phyloP scores from a whole-genome alignment of 2,888 invertebrate species.

The Thecocarcelia acutangulata region DNA sequence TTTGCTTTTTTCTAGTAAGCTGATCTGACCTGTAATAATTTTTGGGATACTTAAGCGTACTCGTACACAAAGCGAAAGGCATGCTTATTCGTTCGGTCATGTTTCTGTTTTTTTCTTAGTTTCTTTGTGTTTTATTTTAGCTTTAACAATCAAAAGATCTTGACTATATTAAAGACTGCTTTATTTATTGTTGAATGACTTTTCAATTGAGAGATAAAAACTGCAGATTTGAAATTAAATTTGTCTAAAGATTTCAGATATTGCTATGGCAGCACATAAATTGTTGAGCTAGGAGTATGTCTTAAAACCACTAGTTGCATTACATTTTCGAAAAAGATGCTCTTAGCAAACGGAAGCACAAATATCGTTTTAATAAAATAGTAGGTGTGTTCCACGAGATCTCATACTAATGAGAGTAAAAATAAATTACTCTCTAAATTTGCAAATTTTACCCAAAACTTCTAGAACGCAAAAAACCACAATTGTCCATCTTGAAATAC shows the following conservation, averaged over 20 bases:
- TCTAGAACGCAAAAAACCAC: no score
- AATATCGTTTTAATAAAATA: no score
- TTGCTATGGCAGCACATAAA: constrained; percentile 12
- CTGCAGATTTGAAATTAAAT: constrained; percentile 29
- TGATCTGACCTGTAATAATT: constrained; percentile 69
- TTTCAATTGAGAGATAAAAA: constrained; percentile 40
- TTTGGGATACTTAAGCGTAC: constrained; percentile 71
- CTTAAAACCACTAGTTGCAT: no score
- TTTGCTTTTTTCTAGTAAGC: constrained; percentile 36
- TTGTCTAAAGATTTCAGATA: constrained; percentile 23
- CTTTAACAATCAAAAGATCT: constrained; percentile 18
- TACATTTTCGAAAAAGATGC: no score
- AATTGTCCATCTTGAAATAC: no score
- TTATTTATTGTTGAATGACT: constrained; percentile 49
- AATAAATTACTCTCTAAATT: no score
- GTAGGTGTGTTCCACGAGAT: no score
- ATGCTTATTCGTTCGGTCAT: constrained; percentile 50
- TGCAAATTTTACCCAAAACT: no score
- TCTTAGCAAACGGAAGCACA: no score
- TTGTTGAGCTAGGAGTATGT: neutral
- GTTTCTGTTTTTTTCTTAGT: neutral
- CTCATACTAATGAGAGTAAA: no score
- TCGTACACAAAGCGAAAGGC: constrained; percentile 71
- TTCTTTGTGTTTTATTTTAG: neutral
- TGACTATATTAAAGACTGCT: constrained; percentile 27